Evolutionary conservation across 2,113 vertebrate genomes (phyloP).

Genomic region (Dromiciops gliroides): DNA sequence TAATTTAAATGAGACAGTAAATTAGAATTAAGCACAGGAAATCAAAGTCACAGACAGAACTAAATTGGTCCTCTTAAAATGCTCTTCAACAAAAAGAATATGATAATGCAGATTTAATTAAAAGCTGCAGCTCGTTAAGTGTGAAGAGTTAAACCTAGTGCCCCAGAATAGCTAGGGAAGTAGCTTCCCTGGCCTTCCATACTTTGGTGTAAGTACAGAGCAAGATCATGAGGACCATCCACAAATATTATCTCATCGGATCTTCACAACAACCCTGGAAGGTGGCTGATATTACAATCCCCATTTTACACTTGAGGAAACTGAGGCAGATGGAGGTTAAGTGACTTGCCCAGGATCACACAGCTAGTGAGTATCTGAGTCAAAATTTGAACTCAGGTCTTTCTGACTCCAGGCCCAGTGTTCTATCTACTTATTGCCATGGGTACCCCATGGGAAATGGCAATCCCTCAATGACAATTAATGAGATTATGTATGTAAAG

Average conservation of each 20-base stretch:
- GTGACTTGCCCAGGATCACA: neutral
- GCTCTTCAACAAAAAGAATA: neutral
- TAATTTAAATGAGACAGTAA: slow-evolving; percentile 11
- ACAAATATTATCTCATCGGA: neutral
- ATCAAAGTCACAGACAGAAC: slow-evolving; percentile 9
- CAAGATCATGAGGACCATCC: neutral
- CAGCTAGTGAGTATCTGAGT: neutral
- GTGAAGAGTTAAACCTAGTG: neutral
- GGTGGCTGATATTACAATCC: neutral
- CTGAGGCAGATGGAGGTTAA: neutral
- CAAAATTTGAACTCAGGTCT: neutral
- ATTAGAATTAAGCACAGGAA: slow-evolving; percentile 33
- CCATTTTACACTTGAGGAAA: neutral
- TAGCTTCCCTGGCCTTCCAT: neutral
- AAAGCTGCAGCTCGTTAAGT: neutral
- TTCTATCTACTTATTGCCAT: neutral
- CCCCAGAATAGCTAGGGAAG: neutral
- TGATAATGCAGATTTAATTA: slow-evolving; percentile 35
- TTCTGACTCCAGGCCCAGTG: neutral
- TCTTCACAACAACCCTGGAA: neutral
- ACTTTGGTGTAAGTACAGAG: neutral
- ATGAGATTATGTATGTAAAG: neutral
- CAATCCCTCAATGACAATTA: neutral
- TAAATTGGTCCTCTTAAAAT: neutral
- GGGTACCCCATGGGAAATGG: neutral